phyloP scores from a whole-genome alignment of 2,888 invertebrate species.

The Chloroclysta siterata region DNA sequence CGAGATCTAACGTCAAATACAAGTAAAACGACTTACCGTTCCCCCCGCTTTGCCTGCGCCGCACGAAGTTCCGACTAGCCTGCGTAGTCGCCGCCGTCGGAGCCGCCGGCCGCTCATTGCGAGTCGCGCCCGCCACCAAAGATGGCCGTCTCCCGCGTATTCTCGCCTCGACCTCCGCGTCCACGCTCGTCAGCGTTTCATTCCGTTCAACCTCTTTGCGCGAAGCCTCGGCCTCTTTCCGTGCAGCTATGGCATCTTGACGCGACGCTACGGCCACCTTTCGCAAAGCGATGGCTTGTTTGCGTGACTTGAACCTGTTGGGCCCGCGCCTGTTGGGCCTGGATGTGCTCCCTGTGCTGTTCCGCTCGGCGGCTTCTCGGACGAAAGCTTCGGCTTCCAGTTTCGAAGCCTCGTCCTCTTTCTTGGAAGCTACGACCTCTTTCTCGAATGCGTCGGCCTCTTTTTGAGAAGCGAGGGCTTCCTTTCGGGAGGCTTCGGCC shows the following conservation, averaged over 20 bases:
- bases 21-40: conserved; percentile 69
- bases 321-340: conserved; percentile 25
- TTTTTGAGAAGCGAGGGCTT: conserved; percentile 33
- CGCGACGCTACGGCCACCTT: conserved; percentile 25
- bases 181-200: conserved; percentile 39
- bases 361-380: conserved; percentile 27
- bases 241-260: conserved; percentile 39
- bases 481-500: conserved; percentile 46
- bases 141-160: conserved; percentile 63
- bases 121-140: conserved; percentile 61
- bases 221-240: conserved; percentile 39
- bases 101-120: conserved; percentile 63
- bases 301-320: conserved; percentile 28
- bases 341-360: conserved; percentile 27
- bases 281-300: conserved; percentile 25
- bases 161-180: conserved; percentile 43
- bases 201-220: conserved; percentile 58
- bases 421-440: conserved; percentile 30
- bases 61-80: conserved; percentile 67
- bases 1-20: conserved; percentile 14
- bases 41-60: conserved; percentile 69
- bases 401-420: conserved; percentile 30
- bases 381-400: conserved; percentile 30
- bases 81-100: conserved; percentile 5
- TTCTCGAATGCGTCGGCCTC: conserved; percentile 39